Evolutionary conservation across 2,113 vertebrate genomes (phyloP), one percentile per base, ranked within the genome.

Genomic region (Muntiacus muntjak): DNA sequence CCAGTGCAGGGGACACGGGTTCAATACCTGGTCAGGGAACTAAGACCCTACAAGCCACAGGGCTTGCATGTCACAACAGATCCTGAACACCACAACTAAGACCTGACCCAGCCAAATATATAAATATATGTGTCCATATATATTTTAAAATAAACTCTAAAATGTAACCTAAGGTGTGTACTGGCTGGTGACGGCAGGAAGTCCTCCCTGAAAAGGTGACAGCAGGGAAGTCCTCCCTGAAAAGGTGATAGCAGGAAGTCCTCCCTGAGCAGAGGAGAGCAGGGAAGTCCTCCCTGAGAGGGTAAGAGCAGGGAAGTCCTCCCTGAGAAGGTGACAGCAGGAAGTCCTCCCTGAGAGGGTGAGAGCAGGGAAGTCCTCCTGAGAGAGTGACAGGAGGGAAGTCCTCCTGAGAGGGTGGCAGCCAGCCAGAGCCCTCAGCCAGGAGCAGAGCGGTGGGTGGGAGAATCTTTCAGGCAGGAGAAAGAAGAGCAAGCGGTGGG

Each of bases 401-500:
- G 60, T 62, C 60, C 60, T 33, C 28, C 60, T 64, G 30, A 64
- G 1, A 64, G 15, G 23, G 8, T 13, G 60, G 62, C 40, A 55
- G 28, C 5, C 25, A n/a, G 7, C 52, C 6, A 0, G 28, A 36
- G n/a, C 9, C n/a, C 64, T 74, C 62, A 30, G 19, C 40, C 21
- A 36, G 21, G 55, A 50, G 33, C 1, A 4, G 60, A 67, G 43
- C 21, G 0, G 30, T 33, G 25, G 26, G 21, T 40, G 11, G 52
- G 17, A 60, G 91, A 47, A 74, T 3, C 45, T 83, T 64, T 87
- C 62, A 76, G 74, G 64, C 30, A 50, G 25, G 57, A 45, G 28
- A 23, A 40, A 8, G 45, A 60, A 26, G 58, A 54, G 58, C 5
- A 0, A 3, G 16, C 1, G 12, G 45, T 11, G 6, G 43, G n/a